Percentiles rank a stretch among this genome's conserved stretches.
phyloP scores from a whole-genome alignment of 1,140 invertebrate genomes.

The Heliothis subflexa region DNA sequence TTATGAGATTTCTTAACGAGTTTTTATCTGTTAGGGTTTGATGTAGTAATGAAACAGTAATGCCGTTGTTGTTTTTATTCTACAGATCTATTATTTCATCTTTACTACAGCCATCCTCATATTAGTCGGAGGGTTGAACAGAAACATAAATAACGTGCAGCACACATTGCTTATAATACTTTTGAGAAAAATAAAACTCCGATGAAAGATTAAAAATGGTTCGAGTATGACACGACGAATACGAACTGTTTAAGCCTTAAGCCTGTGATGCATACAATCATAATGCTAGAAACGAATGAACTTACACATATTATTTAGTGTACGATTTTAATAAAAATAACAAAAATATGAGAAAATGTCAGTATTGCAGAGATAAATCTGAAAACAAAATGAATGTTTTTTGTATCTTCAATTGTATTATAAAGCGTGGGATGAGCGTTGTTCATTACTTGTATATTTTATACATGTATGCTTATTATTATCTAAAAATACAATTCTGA shows the following conservation, averaged over 20 bases:
- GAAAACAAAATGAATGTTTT: too few species aligned
- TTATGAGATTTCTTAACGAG: background rate
- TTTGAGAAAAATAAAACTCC: slow-evolving; percentile 28
- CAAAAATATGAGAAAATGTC: too few species aligned
- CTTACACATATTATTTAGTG: background rate
- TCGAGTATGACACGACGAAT: slow-evolving; percentile 13
- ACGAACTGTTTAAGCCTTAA: slow-evolving; percentile 1
- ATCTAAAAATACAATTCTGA: background rate
- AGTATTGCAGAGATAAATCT: too few species aligned
- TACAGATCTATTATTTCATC: background rate
- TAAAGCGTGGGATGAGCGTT: too few species aligned
- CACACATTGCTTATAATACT: slow-evolving; percentile 21
- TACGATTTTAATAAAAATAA: too few species aligned
- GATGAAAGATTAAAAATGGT: slow-evolving; percentile 35
- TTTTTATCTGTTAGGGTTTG: background rate
- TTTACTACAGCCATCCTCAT: background rate
- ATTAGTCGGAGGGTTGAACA: slow-evolving; percentile 4
- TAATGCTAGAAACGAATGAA: background rate
- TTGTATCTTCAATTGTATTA: too few species aligned
- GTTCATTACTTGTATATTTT: background rate
- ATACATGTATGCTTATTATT: background rate
- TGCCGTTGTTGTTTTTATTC: background rate
- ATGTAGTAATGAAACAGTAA: too few species aligned
- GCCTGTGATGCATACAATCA: slow-evolving; percentile 15
- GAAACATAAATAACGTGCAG: slow-evolving; percentile 19